Conservation (phyloP, 2,888 invertebrate species). For the Cheilosia grossa region DNA sequence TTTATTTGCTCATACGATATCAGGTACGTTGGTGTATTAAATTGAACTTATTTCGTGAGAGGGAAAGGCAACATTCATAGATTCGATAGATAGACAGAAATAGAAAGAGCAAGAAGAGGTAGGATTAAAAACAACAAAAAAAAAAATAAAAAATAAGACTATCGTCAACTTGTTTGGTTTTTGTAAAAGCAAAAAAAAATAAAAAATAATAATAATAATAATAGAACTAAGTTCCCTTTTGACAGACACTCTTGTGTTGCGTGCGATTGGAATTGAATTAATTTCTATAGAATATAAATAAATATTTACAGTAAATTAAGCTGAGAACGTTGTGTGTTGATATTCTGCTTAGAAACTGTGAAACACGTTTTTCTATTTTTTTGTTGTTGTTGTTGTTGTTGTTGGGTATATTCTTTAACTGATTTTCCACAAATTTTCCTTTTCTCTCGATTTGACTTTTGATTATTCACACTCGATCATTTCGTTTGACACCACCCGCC, state of each 20-base stretch:
- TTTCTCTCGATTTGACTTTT: constrained; percentile 2
- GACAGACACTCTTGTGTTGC: constrained; percentile 6
- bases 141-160: constrained; percentile 4
- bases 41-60: not conserved
- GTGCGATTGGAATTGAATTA: constrained; percentile 18
- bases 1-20: not conserved
- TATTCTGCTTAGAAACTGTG: constrained; percentile 15
- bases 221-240: constrained; percentile 1
- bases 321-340: constrained; percentile 3
- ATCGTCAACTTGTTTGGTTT: constrained; percentile 17
- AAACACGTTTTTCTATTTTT: constrained; percentile 25
- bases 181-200: constrained; percentile 10
- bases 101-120: not conserved
- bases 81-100: constrained; percentile 8
- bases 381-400: not conserved
- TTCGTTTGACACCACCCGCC: not conserved
- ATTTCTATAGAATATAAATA: constrained; percentile 24
- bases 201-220: not conserved
- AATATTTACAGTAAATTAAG: constrained; percentile 48
- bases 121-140: not conserved
- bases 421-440: constrained; percentile 15
- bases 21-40: constrained; percentile 17
- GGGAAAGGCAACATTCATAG: not conserved
- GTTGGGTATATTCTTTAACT: constrained; percentile 5
- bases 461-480: constrained; percentile 15